These are phyloP conservation scores for Acrocephalus arundinaceus DNA, from an alignment of 2,113 vertebrate genomes.

Conservation along the genomic window DNA sequence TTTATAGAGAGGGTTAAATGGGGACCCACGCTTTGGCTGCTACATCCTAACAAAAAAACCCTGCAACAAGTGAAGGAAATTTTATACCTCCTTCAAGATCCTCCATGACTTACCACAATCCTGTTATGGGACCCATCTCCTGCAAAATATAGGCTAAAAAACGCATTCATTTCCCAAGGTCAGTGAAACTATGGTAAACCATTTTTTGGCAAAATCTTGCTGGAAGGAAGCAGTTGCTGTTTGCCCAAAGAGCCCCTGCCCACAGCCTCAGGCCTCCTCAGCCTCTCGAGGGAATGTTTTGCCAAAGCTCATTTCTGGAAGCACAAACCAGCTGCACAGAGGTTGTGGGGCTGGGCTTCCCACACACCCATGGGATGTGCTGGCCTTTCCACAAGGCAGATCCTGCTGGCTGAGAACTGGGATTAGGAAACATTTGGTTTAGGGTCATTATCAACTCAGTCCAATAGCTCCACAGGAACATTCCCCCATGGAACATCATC, in stretches of 20 bases:
- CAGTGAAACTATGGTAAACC: background rate
- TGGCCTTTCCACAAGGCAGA: conserved; percentile 29
- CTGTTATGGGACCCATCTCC: background rate
- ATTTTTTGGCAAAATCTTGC: background rate
- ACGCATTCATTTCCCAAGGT: background rate
- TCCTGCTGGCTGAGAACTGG: background rate
- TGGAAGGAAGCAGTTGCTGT: background rate
- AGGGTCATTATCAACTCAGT: background rate
- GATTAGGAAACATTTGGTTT: background rate
- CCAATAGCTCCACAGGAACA: background rate
- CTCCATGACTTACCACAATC: conserved; percentile 2
- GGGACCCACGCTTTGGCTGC: background rate
- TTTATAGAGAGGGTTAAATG: conserved; percentile 23
- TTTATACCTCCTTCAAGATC: conserved; percentile 21
- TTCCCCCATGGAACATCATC: background rate
- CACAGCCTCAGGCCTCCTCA: background rate
- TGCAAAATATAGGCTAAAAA: background rate
- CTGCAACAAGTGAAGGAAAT: background rate
- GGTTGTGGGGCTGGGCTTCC: background rate
- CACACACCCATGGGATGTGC: background rate
- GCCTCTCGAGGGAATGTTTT: background rate
- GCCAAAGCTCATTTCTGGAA: background rate
- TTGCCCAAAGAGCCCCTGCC: background rate
- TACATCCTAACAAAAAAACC: background rate
- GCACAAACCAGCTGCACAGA: background rate